These are phyloP conservation scores for Mesembrinibis cayennensis DNA, from an alignment of 2,113 vertebrate species.

Conservation along the genomic window DNA sequence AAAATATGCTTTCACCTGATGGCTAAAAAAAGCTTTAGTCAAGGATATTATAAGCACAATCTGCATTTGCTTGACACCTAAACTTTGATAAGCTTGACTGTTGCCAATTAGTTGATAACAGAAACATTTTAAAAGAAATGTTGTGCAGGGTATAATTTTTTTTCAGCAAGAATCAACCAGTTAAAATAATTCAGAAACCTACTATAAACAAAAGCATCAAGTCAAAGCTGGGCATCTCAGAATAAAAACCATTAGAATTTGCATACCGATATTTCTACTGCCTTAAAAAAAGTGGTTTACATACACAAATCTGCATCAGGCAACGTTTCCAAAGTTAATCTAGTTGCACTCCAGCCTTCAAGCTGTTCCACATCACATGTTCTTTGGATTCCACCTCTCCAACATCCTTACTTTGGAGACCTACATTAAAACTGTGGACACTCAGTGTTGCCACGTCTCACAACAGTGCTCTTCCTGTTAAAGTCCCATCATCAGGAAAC, in stretches of 20 bases:
- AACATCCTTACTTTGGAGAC: background rate
- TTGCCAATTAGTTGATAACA: background rate
- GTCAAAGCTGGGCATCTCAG: background rate
- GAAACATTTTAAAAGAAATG: background rate
- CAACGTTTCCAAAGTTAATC: background rate
- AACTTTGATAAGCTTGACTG: background rate
- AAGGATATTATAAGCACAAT: background rate
- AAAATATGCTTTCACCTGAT: background rate
- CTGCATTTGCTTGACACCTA: background rate
- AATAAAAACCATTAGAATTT: background rate
- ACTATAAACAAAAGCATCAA: background rate
- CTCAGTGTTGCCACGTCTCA: background rate
- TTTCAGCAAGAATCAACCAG: constrained; percentile 80
- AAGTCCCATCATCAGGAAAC: background rate
- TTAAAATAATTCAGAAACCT: background rate
- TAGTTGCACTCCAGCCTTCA: background rate
- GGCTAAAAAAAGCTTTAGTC: background rate
- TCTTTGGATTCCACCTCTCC: background rate
- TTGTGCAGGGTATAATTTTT: background rate
- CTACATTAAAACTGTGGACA: background rate
- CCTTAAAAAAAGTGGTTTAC: background rate
- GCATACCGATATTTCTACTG: background rate
- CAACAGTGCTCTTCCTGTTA: background rate
- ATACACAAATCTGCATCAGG: background rate
- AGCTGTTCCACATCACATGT: background rate